phyloP scores from a whole-genome alignment of 2,797 vertebrate genomes.

The Platalea minor region DNA sequence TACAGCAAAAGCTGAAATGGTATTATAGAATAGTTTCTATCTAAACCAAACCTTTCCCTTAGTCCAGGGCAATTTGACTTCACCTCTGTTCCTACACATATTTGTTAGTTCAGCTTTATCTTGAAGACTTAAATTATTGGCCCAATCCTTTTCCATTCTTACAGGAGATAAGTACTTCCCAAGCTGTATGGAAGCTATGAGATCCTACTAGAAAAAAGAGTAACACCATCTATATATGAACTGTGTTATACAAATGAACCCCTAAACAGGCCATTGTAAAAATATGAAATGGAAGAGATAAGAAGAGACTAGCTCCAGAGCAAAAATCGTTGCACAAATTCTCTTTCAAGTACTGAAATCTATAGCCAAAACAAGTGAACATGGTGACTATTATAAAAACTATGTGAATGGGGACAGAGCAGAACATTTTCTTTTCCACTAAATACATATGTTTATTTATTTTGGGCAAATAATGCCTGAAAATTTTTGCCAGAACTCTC shows the following conservation, averaged over 20 bases:
- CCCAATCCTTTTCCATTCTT: background rate
- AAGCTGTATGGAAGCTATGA: background rate
- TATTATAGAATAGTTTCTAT: background rate
- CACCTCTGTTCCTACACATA: background rate
- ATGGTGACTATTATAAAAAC: background rate
- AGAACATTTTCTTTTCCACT: background rate
- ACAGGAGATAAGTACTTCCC: background rate
- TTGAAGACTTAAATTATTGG: background rate
- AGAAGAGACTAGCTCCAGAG: background rate
- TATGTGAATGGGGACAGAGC: background rate
- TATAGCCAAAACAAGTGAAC: background rate
- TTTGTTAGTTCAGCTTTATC: background rate
- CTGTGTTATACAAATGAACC: background rate
- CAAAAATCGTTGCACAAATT: background rate
- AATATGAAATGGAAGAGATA: background rate
- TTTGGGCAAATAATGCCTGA: background rate
- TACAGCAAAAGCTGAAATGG: background rate
- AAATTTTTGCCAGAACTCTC: background rate
- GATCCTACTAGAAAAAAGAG: background rate
- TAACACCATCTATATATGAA: background rate
- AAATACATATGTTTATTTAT: background rate
- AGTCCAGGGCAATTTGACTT: conserved; percentile 24
- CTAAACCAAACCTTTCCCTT: background rate
- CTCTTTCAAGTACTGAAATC: background rate
- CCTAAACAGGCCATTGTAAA: background rate